phyloP scores from a whole-genome alignment of 2,113 vertebrate species.

The Dicrurus megarhynchus region DNA sequence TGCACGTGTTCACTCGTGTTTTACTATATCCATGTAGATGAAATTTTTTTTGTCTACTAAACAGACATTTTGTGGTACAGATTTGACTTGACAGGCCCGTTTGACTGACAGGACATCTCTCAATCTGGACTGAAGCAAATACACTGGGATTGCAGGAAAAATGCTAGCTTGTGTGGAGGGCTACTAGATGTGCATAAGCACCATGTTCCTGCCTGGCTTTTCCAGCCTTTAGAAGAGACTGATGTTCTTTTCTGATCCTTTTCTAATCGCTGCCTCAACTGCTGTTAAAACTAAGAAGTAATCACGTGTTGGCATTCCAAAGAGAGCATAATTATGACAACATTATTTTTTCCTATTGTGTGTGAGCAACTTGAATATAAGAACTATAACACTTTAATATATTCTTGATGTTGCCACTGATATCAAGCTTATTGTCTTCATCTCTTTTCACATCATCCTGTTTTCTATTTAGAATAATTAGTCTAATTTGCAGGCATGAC shows the following conservation, averaged over 20 bases:
- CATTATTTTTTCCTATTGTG: not conserved
- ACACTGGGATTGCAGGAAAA: not conserved
- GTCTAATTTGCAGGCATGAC: not conserved
- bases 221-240: not conserved
- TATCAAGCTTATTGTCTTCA: not conserved
- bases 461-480: not conserved
- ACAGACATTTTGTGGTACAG: not conserved
- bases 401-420: not conserved
- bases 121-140: not conserved
- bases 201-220: not conserved
- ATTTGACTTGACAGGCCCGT: not conserved
- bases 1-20: not conserved
- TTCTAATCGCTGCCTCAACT: not conserved
- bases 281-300: not conserved
- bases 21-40: not conserved
- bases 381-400: not conserved
- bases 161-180: accelerated
- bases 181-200: not conserved
- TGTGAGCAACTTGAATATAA: not conserved
- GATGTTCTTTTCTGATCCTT: not conserved
- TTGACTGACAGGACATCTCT: not conserved
- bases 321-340: not conserved
- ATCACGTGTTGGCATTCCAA: not conserved
- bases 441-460: not conserved
- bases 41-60: not conserved